A percentile compares a stretch with the other conserved stretches of the same genome.
phyloP scores from a whole-genome alignment of 2,797 vertebrate genomes.

The Oreochromis grahami region DNA sequence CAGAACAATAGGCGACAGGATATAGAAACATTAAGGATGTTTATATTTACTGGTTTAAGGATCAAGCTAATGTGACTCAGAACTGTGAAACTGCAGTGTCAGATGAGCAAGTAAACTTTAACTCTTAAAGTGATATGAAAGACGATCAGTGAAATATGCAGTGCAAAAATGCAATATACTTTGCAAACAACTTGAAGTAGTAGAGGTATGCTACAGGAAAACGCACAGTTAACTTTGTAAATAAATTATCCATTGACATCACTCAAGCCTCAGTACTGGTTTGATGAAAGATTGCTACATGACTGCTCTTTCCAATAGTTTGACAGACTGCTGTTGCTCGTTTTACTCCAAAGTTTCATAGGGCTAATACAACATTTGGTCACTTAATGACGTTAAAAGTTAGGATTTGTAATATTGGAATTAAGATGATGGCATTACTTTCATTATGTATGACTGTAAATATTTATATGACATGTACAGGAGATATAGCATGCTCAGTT shows the following conservation, averaged over 20 bases:
- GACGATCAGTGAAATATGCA: background rate
- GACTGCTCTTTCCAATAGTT: background rate
- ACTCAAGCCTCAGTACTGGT: background rate
- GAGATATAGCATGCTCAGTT: constrained; percentile 51
- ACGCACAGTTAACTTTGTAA: background rate
- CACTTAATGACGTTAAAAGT: background rate
- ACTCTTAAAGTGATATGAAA: background rate
- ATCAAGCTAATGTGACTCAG: background rate
- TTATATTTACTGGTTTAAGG: background rate
- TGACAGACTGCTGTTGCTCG: background rate
- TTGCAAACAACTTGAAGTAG: background rate
- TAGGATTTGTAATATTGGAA: background rate
- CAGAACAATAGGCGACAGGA: constrained; percentile 2
- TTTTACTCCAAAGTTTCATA: background rate
- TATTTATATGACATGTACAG: constrained; percentile 77
- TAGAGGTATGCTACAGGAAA: background rate
- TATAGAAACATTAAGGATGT: background rate
- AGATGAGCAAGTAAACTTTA: background rate
- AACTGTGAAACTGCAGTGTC: constrained; percentile 8
- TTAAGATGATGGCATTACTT: constrained; percentile 41
- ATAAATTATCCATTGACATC: background rate
- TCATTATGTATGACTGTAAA: constrained; percentile 80
- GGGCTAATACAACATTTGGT: background rate
- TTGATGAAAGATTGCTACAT: background rate
- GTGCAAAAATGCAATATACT: background rate